phyloP scores from a whole-genome alignment of 37 sponge, comb jelly and placozoan genomes.

The Bolinopsis microptera region DNA sequence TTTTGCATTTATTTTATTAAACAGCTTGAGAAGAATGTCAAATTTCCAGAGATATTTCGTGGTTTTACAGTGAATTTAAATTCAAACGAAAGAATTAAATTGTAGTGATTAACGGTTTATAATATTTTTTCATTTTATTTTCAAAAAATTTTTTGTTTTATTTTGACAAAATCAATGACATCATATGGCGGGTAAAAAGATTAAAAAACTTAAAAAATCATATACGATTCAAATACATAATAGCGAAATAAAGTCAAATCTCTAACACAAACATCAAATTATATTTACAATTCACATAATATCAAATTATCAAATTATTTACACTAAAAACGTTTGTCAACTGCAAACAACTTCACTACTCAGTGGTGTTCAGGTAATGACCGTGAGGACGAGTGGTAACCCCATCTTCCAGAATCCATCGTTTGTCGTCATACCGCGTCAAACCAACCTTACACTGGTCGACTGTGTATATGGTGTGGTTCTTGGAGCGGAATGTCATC shows the following conservation, averaged over 20 bases:
- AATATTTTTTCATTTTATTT: neutral
- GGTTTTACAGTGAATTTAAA: slow-evolving; percentile 20
- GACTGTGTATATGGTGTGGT: slow-evolving; percentile 36
- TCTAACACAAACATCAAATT: too few relatives aligned
- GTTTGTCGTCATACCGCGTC: slow-evolving; percentile 61
- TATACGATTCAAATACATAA: too few relatives aligned
- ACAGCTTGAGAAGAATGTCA: slow-evolving; percentile 1
- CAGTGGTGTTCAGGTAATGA: slow-evolving; percentile 49
- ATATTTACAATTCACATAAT: too few relatives aligned
- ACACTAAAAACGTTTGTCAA: too few relatives aligned
- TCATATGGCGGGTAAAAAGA: too few relatives aligned
- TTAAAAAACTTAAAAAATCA: too few relatives aligned
- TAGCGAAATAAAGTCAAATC: too few relatives aligned
- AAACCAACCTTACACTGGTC: slow-evolving; percentile 22
- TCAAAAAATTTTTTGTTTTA: neutral
- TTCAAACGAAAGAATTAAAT: slow-evolving; percentile 7
- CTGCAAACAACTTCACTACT: too few relatives aligned
- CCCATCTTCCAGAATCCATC: slow-evolving; percentile 42
- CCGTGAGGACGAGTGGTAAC: slow-evolving; percentile 46
- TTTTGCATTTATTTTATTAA: slow-evolving; percentile 17
- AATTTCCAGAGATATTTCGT: neutral
- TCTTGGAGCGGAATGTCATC: neutral
- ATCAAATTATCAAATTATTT: too few relatives aligned
- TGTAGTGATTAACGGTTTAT: neutral
- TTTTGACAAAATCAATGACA: neutral